These are phyloP conservation scores for Schizopygopsis malacanthus DNA, from an alignment of 2,797 vertebrate genomes.

Conservation along the genomic window DNA sequence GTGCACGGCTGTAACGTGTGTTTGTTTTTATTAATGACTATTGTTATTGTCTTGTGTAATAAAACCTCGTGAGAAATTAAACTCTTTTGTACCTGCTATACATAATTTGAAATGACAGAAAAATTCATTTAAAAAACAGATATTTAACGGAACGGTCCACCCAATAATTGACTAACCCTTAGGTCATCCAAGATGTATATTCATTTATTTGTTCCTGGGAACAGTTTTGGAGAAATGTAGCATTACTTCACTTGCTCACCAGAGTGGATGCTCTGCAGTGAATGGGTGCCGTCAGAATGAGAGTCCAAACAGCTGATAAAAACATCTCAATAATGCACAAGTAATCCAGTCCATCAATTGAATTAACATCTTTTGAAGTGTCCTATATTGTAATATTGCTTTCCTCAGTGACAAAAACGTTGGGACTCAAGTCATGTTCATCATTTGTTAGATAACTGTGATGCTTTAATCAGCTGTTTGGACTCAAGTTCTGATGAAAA, in stretches of 20 bases:
- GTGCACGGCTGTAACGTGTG: constrained; percentile 41
- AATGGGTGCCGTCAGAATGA: background rate
- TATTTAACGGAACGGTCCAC: no score
- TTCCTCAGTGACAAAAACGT: no score
- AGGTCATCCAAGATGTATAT: background rate
- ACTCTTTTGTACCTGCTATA: background rate
- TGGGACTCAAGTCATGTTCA: no score
- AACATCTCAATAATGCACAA: background rate
- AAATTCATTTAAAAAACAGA: no score
- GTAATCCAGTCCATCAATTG: background rate
- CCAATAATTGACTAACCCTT: background rate
- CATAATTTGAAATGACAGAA: background rate
- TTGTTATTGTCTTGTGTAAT: constrained; percentile 42
- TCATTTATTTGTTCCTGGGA: background rate
- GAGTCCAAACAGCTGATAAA: background rate
- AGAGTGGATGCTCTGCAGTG: background rate
- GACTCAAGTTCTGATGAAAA: background rate
- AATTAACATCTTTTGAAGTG: background rate
- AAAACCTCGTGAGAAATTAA: constrained; percentile 5
- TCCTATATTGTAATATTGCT: no score
- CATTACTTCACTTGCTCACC: background rate
- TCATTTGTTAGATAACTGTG: no score
- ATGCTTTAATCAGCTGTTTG: background rate
- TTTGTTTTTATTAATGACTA: constrained; percentile 34
- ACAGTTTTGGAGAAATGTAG: background rate